Conservation (phyloP, 2,113 vertebrate species). For the Tupaia tana region DNA sequence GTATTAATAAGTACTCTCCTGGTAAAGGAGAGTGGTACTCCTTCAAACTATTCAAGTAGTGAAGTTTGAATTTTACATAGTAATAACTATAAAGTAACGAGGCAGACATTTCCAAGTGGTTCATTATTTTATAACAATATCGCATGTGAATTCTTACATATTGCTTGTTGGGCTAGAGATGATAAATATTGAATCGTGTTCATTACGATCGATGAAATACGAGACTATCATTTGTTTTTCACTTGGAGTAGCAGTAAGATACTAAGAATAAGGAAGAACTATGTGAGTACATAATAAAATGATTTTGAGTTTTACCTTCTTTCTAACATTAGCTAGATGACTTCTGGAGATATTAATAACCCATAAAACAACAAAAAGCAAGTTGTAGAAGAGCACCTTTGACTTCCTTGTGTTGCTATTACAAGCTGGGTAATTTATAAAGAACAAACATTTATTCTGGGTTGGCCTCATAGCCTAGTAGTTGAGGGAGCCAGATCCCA, state of each 20-base stretch:
- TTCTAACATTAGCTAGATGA: background rate
- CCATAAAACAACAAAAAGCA: background rate
- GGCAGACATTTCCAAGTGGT: conserved; percentile 4
- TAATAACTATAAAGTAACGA: background rate
- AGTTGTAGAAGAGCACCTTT: background rate
- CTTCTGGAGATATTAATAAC: background rate
- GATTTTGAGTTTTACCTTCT: background rate
- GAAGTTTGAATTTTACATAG: conserved; percentile 34
- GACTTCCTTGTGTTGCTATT: background rate
- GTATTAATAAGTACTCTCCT: background rate
- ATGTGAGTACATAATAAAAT: conserved; percentile 11
- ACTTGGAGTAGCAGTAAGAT: background rate
- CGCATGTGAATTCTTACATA: conserved; percentile 22
- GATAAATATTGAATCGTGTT: background rate
- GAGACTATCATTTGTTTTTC: background rate
- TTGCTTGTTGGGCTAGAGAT: background rate
- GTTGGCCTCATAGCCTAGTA: too few species aligned
- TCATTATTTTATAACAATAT: background rate
- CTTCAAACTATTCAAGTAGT: conserved; percentile 5
- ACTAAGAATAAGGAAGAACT: background rate
- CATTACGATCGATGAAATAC: background rate
- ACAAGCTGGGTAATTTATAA: background rate
- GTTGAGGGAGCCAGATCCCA: too few species aligned
- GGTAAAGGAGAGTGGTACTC: conserved; percentile 10
- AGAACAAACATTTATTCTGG: background rate